Conservation (phyloP, 2,888 invertebrate genomes). For the Drosophila setosimentum region DNA sequence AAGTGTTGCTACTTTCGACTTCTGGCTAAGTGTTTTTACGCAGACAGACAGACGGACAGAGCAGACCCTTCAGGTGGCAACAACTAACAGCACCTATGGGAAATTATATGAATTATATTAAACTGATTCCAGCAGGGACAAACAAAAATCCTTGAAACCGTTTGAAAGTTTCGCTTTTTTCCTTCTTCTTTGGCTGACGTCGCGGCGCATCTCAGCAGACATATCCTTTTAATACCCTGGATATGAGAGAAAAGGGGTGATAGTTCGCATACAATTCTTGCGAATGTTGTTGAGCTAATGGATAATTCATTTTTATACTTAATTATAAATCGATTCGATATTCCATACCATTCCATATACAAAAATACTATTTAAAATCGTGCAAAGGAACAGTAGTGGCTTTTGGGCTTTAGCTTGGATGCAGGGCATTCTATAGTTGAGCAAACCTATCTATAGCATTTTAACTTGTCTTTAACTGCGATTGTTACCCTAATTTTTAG, state of each 20-base stretch:
- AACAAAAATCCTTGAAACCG: conserved; percentile 78
- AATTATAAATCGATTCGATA: not conserved
- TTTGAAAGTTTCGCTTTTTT: conserved; percentile 79
- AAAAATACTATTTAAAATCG: not conserved
- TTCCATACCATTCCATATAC: not conserved
- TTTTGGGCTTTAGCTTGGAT: not conserved
- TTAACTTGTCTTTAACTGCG: conserved; percentile 41
- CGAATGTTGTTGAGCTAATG: not conserved
- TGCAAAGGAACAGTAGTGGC: not conserved
- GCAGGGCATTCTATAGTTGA: conserved; percentile 24
- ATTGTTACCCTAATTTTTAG: conserved; percentile 76
- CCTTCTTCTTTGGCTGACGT: conserved; percentile 27
- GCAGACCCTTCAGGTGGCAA: conserved; percentile 67
- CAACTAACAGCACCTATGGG: conserved; percentile 79
- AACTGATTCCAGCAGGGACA: conserved; percentile 64
- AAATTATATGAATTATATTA: conserved; percentile 74
- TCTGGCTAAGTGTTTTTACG: conserved; percentile 67
- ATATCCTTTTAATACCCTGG: conserved; percentile 28
- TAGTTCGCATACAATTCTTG: not conserved
- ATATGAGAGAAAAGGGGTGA: too few species aligned
- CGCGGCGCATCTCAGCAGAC: conserved; percentile 24
- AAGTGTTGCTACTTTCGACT: conserved; percentile 77
- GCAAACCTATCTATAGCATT: not conserved
- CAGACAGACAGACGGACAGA: conserved; percentile 28
- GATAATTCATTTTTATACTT: too few species aligned